phyloP scores from a whole-genome alignment of 2,888 invertebrate genomes.

The Anagyrus pseudococci region DNA sequence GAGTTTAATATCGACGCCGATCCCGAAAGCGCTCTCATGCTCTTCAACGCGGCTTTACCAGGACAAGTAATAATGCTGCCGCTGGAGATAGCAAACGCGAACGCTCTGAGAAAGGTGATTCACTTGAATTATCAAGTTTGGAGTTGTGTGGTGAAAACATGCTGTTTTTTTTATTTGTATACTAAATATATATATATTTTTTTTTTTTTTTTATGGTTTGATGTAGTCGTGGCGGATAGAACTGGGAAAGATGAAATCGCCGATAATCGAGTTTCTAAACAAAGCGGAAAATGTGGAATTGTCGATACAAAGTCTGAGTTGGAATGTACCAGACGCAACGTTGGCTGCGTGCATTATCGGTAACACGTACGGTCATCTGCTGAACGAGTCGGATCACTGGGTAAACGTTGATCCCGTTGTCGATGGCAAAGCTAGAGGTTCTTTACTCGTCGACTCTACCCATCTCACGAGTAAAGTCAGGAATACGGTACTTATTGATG shows the following conservation, averaged over 20 bases:
- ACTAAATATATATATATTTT: not conserved
- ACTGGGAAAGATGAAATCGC: slow-evolving; percentile 59
- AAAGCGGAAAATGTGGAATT: slow-evolving; percentile 58
- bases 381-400: not conserved
- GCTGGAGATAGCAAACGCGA: slow-evolving; percentile 61
- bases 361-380: slow-evolving; percentile 1
- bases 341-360: slow-evolving; percentile 43
- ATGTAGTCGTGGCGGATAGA: slow-evolving; percentile 66
- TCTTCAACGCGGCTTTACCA: slow-evolving; percentile 57
- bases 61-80: slow-evolving; percentile 61
- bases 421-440: slow-evolving; percentile 4
- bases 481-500: not conserved
- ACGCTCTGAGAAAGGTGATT: slow-evolving; percentile 49
- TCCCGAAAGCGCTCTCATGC: slow-evolving; percentile 67
- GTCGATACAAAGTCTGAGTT: slow-evolving; percentile 36
- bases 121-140: not conserved
- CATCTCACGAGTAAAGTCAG: not conserved
- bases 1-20: slow-evolving; percentile 70
- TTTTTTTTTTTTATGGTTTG: not conserved
- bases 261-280: slow-evolving; percentile 63
- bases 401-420: slow-evolving; percentile 45
- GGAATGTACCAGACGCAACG: slow-evolving; percentile 46
- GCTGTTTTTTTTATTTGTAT: not conserved
- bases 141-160: not conserved
- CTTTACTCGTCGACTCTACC: not conserved